Conservation (phyloP, 2,888 invertebrate species). For the Miltochrista miniata region DNA sequence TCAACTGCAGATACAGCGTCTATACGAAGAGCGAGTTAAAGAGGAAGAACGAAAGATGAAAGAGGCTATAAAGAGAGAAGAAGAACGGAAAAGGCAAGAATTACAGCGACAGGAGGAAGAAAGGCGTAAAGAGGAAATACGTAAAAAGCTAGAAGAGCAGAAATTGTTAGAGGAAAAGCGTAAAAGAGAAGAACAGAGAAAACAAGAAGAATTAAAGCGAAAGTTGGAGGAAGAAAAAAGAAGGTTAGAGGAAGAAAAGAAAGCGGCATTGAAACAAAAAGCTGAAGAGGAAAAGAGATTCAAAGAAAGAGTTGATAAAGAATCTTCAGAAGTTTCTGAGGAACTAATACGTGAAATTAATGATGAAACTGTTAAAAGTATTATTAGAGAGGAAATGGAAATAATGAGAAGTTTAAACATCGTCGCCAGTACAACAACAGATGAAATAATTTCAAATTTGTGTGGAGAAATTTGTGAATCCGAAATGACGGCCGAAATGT, state of each 20-base stretch:
- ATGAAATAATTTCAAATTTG: conserved; percentile 59
- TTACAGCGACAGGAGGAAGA: conserved; percentile 39
- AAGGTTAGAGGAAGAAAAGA: conserved; percentile 56
- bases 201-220: conserved; percentile 61
- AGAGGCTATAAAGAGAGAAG: conserved; percentile 41
- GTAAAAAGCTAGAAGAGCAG: conserved; percentile 40
- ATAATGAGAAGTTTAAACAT: conserved; percentile 51
- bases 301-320: conserved; percentile 62
- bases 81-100: conserved; percentile 41
- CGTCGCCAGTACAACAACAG: conserved; percentile 51
- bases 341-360: conserved; percentile 61
- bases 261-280: no score
- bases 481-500: conserved; percentile 69
- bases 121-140: conserved; percentile 31
- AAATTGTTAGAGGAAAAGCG: conserved; percentile 50
- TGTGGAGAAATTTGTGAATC: conserved; percentile 58
- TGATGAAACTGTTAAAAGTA: conserved; percentile 48
- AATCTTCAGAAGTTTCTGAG: conserved; percentile 58
- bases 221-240: conserved; percentile 58
- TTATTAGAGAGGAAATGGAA: conserved; percentile 61
- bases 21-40: conserved; percentile 44
- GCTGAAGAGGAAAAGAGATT: conserved; percentile 56
- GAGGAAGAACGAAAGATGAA: conserved; percentile 47
- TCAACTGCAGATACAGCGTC: conserved; percentile 28
- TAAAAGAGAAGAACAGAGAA: conserved; percentile 58